Evolutionary conservation across 2,113 vertebrate species (phyloP).

Genomic region (Caretta caretta): DNA sequence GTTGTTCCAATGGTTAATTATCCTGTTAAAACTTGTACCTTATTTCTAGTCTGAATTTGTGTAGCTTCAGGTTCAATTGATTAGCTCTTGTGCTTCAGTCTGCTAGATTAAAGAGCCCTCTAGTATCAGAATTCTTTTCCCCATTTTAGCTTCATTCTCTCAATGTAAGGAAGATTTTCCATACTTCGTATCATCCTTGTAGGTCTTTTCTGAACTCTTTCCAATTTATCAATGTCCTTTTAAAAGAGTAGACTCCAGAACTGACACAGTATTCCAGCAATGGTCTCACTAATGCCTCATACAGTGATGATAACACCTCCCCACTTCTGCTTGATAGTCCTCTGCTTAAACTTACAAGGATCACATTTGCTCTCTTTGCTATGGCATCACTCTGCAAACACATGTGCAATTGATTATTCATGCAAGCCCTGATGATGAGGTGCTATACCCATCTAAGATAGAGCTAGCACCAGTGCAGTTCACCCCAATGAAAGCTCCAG

Average conservation of each 20-base stretch:
- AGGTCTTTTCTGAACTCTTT: background rate
- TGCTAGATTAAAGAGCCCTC: rapidly evolving
- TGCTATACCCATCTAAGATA: background rate
- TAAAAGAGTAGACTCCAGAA: background rate
- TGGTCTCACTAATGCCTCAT: background rate
- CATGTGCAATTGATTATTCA: background rate
- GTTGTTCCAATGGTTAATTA: background rate
- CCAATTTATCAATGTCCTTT: background rate
- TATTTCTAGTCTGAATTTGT: background rate
- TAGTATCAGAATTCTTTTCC: background rate
- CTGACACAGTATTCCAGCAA: background rate
- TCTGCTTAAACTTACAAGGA: background rate
- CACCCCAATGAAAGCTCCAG: background rate
- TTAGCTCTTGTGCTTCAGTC: background rate
- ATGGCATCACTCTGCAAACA: background rate
- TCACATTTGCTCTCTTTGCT: background rate
- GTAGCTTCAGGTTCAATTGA: background rate
- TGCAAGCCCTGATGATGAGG: background rate
- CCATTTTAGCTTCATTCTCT: background rate
- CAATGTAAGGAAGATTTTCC: background rate
- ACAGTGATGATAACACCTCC: background rate
- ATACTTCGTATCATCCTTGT: background rate
- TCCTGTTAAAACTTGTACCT: background rate
- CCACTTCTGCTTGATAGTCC: background rate
- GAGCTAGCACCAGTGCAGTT: background rate